Evolutionary conservation across 92 coral and sea anemone genomes (phyloP).

Genomic region (Porites rus): DNA sequence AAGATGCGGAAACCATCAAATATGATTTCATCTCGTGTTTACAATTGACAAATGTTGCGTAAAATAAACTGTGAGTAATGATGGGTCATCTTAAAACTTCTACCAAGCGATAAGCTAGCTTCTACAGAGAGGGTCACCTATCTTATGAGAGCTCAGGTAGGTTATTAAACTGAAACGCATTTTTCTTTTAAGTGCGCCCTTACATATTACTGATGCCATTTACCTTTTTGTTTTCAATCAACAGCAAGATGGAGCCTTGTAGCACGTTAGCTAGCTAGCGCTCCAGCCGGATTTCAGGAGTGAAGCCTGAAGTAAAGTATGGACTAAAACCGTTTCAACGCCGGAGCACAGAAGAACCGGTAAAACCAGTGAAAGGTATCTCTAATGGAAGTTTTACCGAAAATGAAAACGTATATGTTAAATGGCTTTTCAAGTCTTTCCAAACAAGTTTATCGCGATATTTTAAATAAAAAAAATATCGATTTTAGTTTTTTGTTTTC

Average conservation of each 20-base stretch:
- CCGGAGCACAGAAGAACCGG: no score
- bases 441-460: not conserved
- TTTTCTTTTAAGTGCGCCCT: not conserved
- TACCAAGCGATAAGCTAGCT: not conserved
- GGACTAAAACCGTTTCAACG: not conserved
- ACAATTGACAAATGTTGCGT: constrained; percentile 13
- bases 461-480: not conserved
- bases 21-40: constrained; percentile 39
- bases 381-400: no score
- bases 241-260: not conserved
- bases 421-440: no score
- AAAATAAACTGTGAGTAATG: not conserved
- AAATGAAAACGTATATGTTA: no score
- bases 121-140: constrained; percentile 1
- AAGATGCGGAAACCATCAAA: not conserved
- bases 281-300: no score
- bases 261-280: no score
- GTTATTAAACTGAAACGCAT: not conserved
- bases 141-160: constrained; percentile 12
- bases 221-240: not conserved
- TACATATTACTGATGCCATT: not conserved
- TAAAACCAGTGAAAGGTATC: no score
- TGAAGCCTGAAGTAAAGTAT: not conserved
- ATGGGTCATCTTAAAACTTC: not conserved
- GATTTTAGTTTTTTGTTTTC: not conserved